Evolutionary conservation across 1,140 invertebrate genomes (phyloP), one percentile per base, ranked within the genome.

Genomic region (Brachionus calyciflorus): DNA sequence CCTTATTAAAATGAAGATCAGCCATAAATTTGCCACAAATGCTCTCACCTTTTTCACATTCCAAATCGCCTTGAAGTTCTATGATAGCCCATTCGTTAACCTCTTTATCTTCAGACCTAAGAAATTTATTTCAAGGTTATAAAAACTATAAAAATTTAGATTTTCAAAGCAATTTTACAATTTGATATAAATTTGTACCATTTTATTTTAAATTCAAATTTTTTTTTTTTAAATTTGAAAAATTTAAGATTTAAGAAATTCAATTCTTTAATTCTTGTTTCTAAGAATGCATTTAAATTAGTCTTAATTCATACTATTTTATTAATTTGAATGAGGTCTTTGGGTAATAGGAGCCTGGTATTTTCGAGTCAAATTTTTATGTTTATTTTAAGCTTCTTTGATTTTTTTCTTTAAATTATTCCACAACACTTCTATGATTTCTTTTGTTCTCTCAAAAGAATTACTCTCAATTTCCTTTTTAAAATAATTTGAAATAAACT

Each of bases 1-100:
- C 87, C 82, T 89, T 89, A 46, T 88, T 89, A 82, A 89, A 93
- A 81, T 91, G 90, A 3, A 94, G 83, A 83, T 94, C 91, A 0
- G 92, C 92, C 46, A 93, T 88, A 75, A 91, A 90, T 79, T 90
- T 88, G 14, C 88, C 87, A 46, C 88, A 84, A 46, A 88, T 81
- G 10, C 82, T 80, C 21, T 82, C 82, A 46, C 87, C 84, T 10
- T 88, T 84, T 37, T 88, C 87, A 26, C 89, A 89, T 83, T 91
- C 90, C 10, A 94, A 81, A 79, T 93, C 90, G 5, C 92, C 93
- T 82, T 94, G 92, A 0, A 94, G 82, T 82, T 94, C 93, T 30
- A 94, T 86, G 46, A 93, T 90, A 0, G 89, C 89, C 90, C 91
- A 93, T 80, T 91, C 89, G 46, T 33, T 73, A 26, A 65, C 24